A percentile compares a stretch with the other conserved stretches of the same genome.
Conservation (phyloP, 2,113 vertebrate genomes). For the Hypocryptadius cinnamomeus region DNA sequence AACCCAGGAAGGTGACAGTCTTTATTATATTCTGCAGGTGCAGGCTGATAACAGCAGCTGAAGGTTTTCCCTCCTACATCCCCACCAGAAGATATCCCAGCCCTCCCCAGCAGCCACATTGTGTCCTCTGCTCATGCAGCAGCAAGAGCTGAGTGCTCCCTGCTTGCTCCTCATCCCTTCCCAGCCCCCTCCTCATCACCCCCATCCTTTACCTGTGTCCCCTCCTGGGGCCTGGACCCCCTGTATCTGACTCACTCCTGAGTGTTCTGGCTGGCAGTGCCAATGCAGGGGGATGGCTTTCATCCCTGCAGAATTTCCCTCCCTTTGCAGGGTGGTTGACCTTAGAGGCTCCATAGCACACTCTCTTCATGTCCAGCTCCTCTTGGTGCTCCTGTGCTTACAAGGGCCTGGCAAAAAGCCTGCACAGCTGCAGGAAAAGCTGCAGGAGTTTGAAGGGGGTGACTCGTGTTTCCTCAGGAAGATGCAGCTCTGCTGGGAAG, state of each 20-base stretch:
- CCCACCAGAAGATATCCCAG: background rate
- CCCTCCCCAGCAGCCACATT: background rate
- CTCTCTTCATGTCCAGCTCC: background rate
- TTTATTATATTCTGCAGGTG: conserved; percentile 1
- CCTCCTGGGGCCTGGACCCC: background rate
- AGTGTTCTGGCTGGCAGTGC: accelerated
- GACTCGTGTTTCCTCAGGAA: accelerated
- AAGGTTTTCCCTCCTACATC: background rate
- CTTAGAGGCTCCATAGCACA: background rate
- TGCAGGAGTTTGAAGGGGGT: background rate
- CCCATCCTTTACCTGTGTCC: background rate
- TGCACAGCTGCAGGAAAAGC: background rate
- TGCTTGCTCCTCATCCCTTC: background rate
- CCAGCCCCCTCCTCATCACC: background rate
- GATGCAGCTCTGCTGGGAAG: background rate
- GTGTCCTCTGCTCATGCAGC: accelerated
- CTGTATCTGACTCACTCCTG: accelerated
- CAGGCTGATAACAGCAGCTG: background rate
- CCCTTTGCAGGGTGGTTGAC: accelerated
- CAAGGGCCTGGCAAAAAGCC: too few species aligned
- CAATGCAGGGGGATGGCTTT: background rate
- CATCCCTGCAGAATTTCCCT: background rate
- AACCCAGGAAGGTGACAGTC: background rate
- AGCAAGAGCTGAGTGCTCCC: background rate
- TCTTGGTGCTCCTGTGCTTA: background rate